Conservation (phyloP, 64 coral and sea anemone genomes). For the Montipora sp. region DNA sequence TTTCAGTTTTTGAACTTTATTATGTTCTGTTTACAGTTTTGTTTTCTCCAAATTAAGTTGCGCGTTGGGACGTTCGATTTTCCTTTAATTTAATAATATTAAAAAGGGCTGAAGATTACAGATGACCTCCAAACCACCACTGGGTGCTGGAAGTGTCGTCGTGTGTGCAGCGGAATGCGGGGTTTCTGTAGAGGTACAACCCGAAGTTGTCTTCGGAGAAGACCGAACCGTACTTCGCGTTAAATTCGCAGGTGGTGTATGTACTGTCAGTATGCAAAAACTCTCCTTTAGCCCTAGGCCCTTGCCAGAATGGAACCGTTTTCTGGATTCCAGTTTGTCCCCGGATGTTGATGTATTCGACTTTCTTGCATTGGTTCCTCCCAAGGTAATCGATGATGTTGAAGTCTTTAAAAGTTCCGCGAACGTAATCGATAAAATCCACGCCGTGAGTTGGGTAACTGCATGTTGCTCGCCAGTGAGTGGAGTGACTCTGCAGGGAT, state of each 20-base stretch:
- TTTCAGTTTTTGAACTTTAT: too few species aligned
- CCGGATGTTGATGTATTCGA: too few species aligned
- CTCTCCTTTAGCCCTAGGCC: neutral
- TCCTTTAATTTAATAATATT: too few species aligned
- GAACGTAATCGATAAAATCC: constrained; percentile 50
- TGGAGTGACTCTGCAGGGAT: constrained; percentile 23
- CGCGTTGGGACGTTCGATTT: too few species aligned
- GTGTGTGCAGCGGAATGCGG: constrained; percentile 27
- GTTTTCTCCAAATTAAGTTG: too few species aligned
- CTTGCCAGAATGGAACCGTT: neutral
- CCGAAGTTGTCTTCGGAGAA: constrained; percentile 13
- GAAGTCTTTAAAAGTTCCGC: constrained; percentile 42
- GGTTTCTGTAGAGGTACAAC: neutral
- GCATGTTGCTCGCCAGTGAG: constrained; percentile 57
- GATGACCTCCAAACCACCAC: constrained; percentile 26
- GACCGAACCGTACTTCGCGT: neutral
- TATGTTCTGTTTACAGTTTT: too few species aligned
- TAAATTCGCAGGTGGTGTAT: neutral
- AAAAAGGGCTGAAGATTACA: neutral
- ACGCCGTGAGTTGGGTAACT: constrained; percentile 27
- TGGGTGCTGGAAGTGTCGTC: constrained; percentile 10
- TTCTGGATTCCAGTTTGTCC: too few species aligned
- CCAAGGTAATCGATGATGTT: constrained; percentile 31
- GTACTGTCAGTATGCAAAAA: constrained; percentile 29
- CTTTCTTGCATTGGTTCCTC: too few species aligned